Conservation (phyloP, 2,113 vertebrate genomes). For the Triplophysa tibetana region DNA sequence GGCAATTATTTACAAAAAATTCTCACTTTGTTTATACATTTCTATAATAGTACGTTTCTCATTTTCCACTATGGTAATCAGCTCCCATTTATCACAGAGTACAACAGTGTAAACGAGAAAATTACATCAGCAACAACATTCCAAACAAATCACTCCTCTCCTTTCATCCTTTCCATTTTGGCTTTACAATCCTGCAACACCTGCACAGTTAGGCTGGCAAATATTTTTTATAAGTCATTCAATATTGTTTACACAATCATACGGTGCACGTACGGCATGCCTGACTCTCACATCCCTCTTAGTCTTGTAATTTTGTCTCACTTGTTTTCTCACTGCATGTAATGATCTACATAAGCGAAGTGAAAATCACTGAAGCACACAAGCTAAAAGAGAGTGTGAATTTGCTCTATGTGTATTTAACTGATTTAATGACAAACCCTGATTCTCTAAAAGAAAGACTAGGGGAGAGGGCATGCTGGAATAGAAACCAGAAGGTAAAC, state of each 20-base stretch:
- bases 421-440: too few species aligned
- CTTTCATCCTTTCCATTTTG: too few species aligned
- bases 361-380: constrained; percentile 8
- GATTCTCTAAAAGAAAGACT: background rate
- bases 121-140: background rate
- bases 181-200: too few species aligned
- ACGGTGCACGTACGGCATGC: background rate
- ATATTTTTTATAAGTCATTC: background rate
- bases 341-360: background rate
- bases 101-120: background rate
- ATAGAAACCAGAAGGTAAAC: background rate
- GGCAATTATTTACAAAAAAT: constrained; percentile 10
- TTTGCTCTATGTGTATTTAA: too few species aligned
- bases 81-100: background rate
- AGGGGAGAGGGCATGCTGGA: background rate
- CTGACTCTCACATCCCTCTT: background rate
- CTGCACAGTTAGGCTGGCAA: too few species aligned
- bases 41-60: background rate
- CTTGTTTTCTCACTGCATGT: background rate
- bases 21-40: background rate
- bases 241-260: background rate
- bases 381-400: background rate
- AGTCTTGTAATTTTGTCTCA: constrained; percentile 38
- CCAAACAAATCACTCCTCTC: too few species aligned
- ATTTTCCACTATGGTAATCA: background rate